A percentile compares a stretch with the other conserved stretches of the same genome.
These are phyloP conservation scores for Pipistrellus kuhlii DNA, from an alignment of 2,797 vertebrate genomes.

Conservation along the genomic window DNA sequence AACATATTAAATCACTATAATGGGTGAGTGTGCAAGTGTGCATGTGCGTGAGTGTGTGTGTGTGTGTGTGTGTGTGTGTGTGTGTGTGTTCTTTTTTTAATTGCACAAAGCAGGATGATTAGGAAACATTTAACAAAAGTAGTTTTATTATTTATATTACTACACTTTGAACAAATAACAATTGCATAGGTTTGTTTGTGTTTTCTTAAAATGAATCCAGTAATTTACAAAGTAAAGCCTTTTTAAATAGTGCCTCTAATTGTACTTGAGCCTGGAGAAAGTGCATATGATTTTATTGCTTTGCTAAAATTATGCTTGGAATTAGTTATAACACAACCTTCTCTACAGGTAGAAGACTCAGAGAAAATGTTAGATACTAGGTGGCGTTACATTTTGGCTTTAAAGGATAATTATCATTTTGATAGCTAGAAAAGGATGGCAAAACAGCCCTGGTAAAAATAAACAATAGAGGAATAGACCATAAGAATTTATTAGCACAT, in stretches of 20 bases:
- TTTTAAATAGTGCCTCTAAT: constrained; percentile 46
- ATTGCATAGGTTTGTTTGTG: constrained; percentile 34
- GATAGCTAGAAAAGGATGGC: not conserved
- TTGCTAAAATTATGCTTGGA: constrained; percentile 54
- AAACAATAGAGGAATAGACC: not conserved
- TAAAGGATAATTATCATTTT: constrained; percentile 44
- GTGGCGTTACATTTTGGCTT: not conserved
- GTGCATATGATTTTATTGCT: constrained; percentile 53
- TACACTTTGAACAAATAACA: constrained; percentile 4
- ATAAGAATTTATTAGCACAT: not conserved
- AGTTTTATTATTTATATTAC: constrained; percentile 54
- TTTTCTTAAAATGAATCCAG: not conserved
- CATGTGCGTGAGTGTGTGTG: not conserved
- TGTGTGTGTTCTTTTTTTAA: constrained; percentile 22
- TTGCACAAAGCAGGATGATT: not conserved
- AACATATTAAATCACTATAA: not conserved
- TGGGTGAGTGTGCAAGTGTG: not conserved
- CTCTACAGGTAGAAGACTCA: not conserved
- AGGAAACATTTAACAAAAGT: constrained; percentile 53
- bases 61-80: not conserved
- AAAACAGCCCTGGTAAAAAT: not conserved
- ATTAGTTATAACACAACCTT: constrained; percentile 50
- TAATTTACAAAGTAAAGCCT: constrained; percentile 57
- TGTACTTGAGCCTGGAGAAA: constrained; percentile 40
- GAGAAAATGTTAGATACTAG: not conserved